These are phyloP conservation scores for Apoda limacodes DNA, from an alignment of 2,888 invertebrate genomes.

Conservation along the genomic window DNA sequence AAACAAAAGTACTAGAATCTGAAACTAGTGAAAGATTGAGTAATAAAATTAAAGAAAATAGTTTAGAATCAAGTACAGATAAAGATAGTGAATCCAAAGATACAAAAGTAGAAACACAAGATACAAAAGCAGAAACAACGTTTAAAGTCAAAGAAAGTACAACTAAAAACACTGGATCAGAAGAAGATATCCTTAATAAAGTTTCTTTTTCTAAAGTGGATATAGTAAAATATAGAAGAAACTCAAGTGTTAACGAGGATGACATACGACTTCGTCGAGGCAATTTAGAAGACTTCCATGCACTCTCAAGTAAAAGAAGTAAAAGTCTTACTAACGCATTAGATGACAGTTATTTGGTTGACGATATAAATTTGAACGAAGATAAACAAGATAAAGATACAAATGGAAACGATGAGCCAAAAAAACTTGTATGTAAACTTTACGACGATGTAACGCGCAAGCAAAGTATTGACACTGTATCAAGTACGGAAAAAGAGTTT, in stretches of 20 bases:
- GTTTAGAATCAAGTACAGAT: not conserved
- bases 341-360: slow-evolving; percentile 39
- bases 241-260: slow-evolving; percentile 59
- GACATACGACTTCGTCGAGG: slow-evolving; percentile 52
- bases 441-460: slow-evolving; percentile 42
- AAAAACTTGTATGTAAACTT: slow-evolving; percentile 54
- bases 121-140: slow-evolving; percentile 14
- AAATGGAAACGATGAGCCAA: slow-evolving; percentile 49
- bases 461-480: slow-evolving; percentile 51
- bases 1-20: slow-evolving; percentile 15
- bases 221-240: slow-evolving; percentile 51
- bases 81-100: slow-evolving; percentile 11
- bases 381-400: slow-evolving; percentile 31
- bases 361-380: slow-evolving; percentile 53
- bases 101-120: slow-evolving; percentile 8
- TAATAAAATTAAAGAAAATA: not conserved
- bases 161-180: slow-evolving; percentile 30
- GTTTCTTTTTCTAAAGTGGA: slow-evolving; percentile 51
- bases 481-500: slow-evolving; percentile 60
- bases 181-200: slow-evolving; percentile 39
- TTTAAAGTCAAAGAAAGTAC: slow-evolving; percentile 16
- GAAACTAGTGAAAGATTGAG: slow-evolving; percentile 12
- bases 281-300: slow-evolving; percentile 54
- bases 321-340: slow-evolving; percentile 51
- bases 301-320: slow-evolving; percentile 48